Conservation (phyloP, 2,797 vertebrate genomes). For the Lindbergichthys nudifrons region DNA sequence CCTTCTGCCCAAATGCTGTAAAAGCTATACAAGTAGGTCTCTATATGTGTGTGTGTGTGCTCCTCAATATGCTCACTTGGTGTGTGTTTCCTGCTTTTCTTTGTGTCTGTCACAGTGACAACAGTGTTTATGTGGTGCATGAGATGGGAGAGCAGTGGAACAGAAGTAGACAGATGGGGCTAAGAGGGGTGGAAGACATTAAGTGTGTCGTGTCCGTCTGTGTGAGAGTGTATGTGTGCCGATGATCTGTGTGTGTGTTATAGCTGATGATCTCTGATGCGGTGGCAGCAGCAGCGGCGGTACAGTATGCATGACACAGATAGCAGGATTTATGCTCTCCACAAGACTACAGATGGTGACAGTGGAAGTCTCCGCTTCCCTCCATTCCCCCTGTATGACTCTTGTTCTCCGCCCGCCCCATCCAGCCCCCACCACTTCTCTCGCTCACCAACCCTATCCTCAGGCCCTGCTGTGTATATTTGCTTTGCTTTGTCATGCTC, state of each 20-base stretch:
- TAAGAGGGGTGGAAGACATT: conserved; percentile 75
- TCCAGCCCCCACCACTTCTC: conserved; percentile 12
- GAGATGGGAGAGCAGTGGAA: conserved; percentile 57
- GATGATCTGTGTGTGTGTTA: conserved; percentile 34
- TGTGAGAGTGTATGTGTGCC: conserved; percentile 18
- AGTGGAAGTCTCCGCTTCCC: conserved; percentile 67
- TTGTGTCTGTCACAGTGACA: conserved; percentile 60
- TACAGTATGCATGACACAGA: conserved; percentile 79
- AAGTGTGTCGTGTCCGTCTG: conserved; percentile 71
- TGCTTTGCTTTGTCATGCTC: conserved; percentile 62
- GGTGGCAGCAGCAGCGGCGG: conserved; percentile 53
- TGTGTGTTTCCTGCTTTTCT: conserved; percentile 52
- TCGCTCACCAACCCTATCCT: conserved; percentile 34
- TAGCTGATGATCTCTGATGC: conserved; percentile 72
- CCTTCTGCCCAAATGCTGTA: background rate
- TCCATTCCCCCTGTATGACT: conserved; percentile 39
- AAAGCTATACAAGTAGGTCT: background rate
- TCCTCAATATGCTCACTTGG: conserved; percentile 8
- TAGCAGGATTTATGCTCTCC: conserved; percentile 76
- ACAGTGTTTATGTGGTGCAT: conserved; percentile 57
- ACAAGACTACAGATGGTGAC: conserved; percentile 73
- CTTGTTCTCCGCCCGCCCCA: conserved; percentile 25
- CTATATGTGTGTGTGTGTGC: conserved; percentile 1
- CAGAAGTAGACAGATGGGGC: conserved; percentile 74
- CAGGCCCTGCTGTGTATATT: conserved; percentile 55